These are phyloP conservation scores for Menidia menidia DNA, from an alignment of 2,797 vertebrate genomes.

Conservation along the genomic window DNA sequence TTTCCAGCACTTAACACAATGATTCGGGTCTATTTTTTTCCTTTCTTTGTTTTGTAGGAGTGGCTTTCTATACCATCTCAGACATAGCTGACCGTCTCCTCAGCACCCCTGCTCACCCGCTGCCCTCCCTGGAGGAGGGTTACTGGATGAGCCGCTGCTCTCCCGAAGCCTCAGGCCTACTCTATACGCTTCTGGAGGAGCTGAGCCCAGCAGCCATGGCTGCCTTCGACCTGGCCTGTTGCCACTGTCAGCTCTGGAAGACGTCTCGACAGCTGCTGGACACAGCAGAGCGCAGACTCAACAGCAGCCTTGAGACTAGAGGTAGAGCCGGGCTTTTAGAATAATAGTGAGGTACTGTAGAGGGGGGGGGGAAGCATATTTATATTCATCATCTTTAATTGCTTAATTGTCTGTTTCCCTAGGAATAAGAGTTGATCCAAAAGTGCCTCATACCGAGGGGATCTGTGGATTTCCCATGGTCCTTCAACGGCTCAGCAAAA, in stretches of 20 bases:
- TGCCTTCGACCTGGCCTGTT: slow-evolving; percentile 94
- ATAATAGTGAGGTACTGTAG: neutral
- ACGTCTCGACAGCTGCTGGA: slow-evolving; percentile 95
- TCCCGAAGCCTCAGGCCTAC: slow-evolving; percentile 78
- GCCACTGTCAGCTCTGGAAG: slow-evolving; percentile 94
- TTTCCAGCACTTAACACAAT: neutral
- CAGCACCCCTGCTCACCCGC: slow-evolving; percentile 84
- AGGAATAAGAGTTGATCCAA: slow-evolving; percentile 84
- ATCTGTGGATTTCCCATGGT: slow-evolving; percentile 90
- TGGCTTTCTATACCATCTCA: slow-evolving; percentile 97
- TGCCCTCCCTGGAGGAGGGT: slow-evolving; percentile 88
- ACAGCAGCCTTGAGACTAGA: slow-evolving; percentile 83
- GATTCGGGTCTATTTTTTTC: neutral
- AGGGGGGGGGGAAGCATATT: no score
- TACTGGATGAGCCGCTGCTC: slow-evolving; percentile 87
- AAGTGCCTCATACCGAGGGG: slow-evolving; percentile 77
- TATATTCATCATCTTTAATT: neutral
- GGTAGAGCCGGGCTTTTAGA: slow-evolving; percentile 71
- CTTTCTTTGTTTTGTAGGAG: slow-evolving; percentile 79
- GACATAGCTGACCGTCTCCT: slow-evolving; percentile 95
- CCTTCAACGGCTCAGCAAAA: slow-evolving; percentile 92
- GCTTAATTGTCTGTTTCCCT: slow-evolving; percentile 24
- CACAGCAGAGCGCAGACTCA: slow-evolving; percentile 89
- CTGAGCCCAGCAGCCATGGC: slow-evolving; percentile 93
- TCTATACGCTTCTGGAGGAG: slow-evolving; percentile 86